Base-by-base conservation (phyloP, 2,113 vertebrate genomes). In the Thermophis baileyi region DNA sequence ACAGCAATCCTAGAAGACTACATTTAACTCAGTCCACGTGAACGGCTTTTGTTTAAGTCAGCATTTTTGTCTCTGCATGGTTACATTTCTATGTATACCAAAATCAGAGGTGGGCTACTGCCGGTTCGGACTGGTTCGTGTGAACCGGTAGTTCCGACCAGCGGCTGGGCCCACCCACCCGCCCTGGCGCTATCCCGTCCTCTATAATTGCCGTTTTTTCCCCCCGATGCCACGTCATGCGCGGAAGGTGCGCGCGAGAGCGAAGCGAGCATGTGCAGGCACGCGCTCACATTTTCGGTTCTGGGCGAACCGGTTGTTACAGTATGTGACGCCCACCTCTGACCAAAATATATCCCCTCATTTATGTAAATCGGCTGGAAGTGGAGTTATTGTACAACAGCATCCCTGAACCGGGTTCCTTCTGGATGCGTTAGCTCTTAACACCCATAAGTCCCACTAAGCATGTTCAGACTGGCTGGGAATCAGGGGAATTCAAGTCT, bases 301-400 rank as follows among this genome's bases (percentile, higher is more conserved):
- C 47, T 47, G 47, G 47, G 47, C 47, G 6, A 47, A 47, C 47
- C 4, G 47, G 4, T 6, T 47, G 47, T 47, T 47, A 47, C 47
- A 6, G 4, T 47, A 47, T 47, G 6, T 47, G 47, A 47, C 6
- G 47, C 47, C 47, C 47, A 47, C 47, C 4, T 47, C 4, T 47
- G 47, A 47, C 47, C 47, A 47, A 47, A 47, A 47, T 47, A 47
- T 7, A 51, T 93, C 90, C 90, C 94, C 94, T 95, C 90, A 94
- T 91, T 96, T 55, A 95, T 95, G 94, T 95, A 96, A 96, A 96
- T 89, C 46, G 4, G 0, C 50, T 10, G 1, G 87, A 94, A 96
- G 95, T 81, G 51, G 95, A 92, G 60, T 90, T 93, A 90, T 94
- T 94, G 85, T 25, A 27, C 63, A 87, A 90, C 40, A 89, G 54